Conservation (phyloP, 1,140 invertebrate genomes). For the Pectinophora gossypiella region DNA sequence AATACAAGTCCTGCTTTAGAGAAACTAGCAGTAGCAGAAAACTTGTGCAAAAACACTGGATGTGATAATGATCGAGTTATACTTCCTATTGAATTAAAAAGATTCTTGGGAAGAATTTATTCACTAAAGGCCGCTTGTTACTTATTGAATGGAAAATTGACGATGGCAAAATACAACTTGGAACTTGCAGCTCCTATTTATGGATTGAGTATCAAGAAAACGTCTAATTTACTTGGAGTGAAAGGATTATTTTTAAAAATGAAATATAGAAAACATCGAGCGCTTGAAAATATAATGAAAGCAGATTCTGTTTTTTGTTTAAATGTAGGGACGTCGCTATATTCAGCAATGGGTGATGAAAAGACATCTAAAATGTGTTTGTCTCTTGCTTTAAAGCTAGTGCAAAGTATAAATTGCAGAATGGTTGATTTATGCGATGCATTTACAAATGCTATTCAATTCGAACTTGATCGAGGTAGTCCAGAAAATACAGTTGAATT, state of each 20-base stretch:
- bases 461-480: slow-evolving; percentile 48
- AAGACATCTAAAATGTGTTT: slow-evolving; percentile 41
- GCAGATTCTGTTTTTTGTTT: slow-evolving; percentile 60
- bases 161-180: slow-evolving; percentile 44
- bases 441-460: slow-evolving; percentile 47
- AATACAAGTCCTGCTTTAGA: slow-evolving; percentile 42
- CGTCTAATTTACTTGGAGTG: slow-evolving; percentile 41
- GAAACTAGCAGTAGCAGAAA: slow-evolving; percentile 59
- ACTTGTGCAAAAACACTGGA: slow-evolving; percentile 29
- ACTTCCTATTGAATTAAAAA: slow-evolving; percentile 29
- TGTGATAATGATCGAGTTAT: not conserved
- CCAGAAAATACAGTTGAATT: slow-evolving; percentile 43
- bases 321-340: slow-evolving; percentile 53
- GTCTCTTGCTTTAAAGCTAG: slow-evolving; percentile 44
- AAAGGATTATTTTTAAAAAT: slow-evolving; percentile 28
- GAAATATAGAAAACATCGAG: slow-evolving; percentile 36
- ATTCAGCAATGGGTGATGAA: slow-evolving; percentile 45
- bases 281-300: slow-evolving; percentile 34
- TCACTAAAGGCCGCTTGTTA: slow-evolving; percentile 47
- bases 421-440: slow-evolving; percentile 50
- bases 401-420: slow-evolving; percentile 43
- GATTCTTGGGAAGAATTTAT: slow-evolving; percentile 58
- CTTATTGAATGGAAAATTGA: slow-evolving; percentile 37
- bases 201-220: slow-evolving; percentile 42
- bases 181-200: slow-evolving; percentile 44